phyloP scores from a whole-genome alignment of 2,888 invertebrate genomes.

The Agriopis leucophaearia region DNA sequence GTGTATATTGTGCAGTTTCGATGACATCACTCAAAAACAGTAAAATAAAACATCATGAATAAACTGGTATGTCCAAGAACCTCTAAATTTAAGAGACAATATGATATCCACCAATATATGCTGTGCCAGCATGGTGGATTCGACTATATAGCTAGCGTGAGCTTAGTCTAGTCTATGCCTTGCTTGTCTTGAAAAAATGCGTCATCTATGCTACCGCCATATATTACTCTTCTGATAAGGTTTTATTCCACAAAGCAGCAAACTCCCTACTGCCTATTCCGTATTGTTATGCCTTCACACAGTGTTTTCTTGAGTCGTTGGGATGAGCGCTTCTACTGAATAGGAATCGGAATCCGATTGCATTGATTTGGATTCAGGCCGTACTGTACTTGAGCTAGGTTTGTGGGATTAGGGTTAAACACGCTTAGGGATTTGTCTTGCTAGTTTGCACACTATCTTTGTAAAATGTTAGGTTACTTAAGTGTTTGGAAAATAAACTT shows the following conservation, averaged over 20 bases:
- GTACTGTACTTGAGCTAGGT: constrained; percentile 2
- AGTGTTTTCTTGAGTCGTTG: constrained; percentile 30
- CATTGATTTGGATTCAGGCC: constrained; percentile 34
- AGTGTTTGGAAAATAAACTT: background rate
- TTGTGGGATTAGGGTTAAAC: constrained; percentile 1
- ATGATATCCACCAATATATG: too few relatives aligned
- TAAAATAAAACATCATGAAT: too few relatives aligned
- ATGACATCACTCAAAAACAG: too few relatives aligned
- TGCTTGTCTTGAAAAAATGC: background rate
- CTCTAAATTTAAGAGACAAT: too few relatives aligned
- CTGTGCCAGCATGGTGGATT: too few relatives aligned
- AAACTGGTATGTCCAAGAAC: too few relatives aligned
- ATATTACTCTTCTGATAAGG: background rate
- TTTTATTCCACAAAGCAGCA: constrained; percentile 3
- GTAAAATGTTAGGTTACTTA: background rate
- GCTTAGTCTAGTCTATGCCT: too few relatives aligned
- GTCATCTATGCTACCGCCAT: background rate
- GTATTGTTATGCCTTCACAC: constrained; percentile 42
- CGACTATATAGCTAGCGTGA: background rate
- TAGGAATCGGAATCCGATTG: constrained; percentile 29
- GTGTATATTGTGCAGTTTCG: too few relatives aligned
- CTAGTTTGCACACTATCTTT: background rate
- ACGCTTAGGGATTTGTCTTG: background rate
- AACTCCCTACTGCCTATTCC: constrained; percentile 27
- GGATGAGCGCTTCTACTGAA: constrained; percentile 37